A percentile compares a stretch with the other conserved stretches of the same genome.
Evolutionary conservation across 1,140 invertebrate species (phyloP).

Genomic region (Bradynema listronoti): DNA sequence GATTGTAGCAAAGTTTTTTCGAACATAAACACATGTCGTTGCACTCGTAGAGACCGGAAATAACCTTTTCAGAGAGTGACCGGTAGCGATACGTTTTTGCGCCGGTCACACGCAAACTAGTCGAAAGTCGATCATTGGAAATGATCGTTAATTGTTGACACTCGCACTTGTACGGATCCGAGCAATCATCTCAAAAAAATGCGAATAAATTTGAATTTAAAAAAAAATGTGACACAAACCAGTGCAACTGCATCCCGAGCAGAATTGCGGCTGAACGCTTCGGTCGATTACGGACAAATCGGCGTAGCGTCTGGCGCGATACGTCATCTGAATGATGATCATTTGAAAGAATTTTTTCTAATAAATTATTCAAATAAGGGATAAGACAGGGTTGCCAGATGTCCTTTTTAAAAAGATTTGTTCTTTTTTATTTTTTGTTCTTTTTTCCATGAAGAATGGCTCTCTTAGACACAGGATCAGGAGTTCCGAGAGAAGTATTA

Average conservation of each 20-base stretch:
- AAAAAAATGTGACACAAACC: conserved; percentile 19
- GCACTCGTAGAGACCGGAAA: conserved; percentile 31
- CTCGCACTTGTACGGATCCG: conserved; percentile 21
- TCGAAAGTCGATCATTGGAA: conserved; percentile 19
- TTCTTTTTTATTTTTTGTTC: too few relatives aligned
- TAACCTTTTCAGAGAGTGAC: conserved; percentile 24
- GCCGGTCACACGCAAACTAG: conserved; percentile 12
- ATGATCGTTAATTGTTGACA: conserved; percentile 27
- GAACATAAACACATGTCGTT: conserved; percentile 23
- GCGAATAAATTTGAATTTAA: neutral
- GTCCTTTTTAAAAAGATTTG: too few relatives aligned
- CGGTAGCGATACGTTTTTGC: conserved; percentile 23
- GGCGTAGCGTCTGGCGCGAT: conserved; percentile 4
- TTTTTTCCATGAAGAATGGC: too few relatives aligned
- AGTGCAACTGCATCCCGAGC: conserved; percentile 28
- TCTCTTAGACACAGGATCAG: too few relatives aligned
- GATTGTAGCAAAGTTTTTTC: conserved; percentile 22
- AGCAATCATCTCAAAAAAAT: conserved; percentile 24
- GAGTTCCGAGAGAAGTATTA: too few relatives aligned
- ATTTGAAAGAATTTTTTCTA: too few relatives aligned
- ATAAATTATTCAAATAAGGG: too few relatives aligned
- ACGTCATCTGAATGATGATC: conserved; percentile 4
- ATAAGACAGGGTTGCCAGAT: too few relatives aligned
- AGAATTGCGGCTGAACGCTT: conserved; percentile 24
- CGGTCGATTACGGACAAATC: conserved; percentile 11